phyloP scores from a whole-genome alignment of 2,113 vertebrate species.

The Tachysurus fulvidraco region DNA sequence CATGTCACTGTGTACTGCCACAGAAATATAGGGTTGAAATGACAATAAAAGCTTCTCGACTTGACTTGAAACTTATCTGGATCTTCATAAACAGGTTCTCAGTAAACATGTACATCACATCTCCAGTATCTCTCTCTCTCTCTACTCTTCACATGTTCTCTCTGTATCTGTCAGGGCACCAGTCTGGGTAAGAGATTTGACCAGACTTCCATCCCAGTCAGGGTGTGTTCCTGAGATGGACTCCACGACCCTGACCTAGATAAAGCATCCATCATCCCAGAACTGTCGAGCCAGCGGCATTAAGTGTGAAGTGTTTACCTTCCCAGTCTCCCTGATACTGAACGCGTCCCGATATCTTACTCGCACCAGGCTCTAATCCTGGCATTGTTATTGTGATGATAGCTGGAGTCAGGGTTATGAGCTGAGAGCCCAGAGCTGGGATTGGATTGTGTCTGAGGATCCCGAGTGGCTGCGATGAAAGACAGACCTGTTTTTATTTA shows the following conservation, averaged over 20 bases:
- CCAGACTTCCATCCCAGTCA: not conserved
- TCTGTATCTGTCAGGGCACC: not conserved
- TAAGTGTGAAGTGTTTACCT: not conserved
- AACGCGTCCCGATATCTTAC: not conserved
- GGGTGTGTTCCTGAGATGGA: not conserved
- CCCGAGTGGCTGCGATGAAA: not conserved
- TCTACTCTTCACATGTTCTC: not conserved
- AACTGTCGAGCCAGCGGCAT: not conserved
- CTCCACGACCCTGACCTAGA: not conserved
- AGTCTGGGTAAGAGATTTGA: not conserved
- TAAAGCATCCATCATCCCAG: not conserved
- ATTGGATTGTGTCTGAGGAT: not conserved
- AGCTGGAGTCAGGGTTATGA: not conserved
- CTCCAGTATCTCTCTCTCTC: not conserved
- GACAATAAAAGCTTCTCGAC: too few species aligned
- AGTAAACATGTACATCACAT: too few species aligned
- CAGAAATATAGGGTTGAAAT: too few species aligned
- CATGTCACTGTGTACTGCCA: too few species aligned
- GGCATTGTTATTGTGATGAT: not conserved
- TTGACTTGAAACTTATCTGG: not conserved
- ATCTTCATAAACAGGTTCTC: not conserved
- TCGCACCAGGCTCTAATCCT: not conserved
- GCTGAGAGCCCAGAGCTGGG: not conserved
- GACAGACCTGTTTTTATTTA: slow-evolving; percentile 9
- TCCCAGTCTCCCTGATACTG: not conserved